phyloP scores from a whole-genome alignment of 2,888 invertebrate species.

The Campoplex nolae region DNA sequence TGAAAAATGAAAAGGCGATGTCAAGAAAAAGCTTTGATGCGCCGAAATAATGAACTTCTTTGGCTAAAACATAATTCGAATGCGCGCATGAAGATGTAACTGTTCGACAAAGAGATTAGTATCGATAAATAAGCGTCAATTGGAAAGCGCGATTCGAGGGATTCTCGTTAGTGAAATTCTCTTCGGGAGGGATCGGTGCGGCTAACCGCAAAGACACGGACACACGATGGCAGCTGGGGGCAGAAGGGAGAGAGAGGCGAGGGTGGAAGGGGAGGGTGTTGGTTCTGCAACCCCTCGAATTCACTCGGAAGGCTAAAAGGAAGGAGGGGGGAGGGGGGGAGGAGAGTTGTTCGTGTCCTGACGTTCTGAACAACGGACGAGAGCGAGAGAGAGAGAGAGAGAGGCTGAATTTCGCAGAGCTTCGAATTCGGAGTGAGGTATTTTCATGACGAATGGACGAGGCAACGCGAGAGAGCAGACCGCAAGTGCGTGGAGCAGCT shows the following conservation, averaged over 20 bases:
- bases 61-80: not conserved
- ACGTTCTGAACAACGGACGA: slow-evolving; percentile 14
- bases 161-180: slow-evolving; percentile 59
- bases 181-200: slow-evolving; percentile 42
- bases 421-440: slow-evolving; percentile 63
- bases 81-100: not conserved
- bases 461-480: slow-evolving; percentile 62
- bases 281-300: slow-evolving; percentile 55
- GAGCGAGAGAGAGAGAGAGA: slow-evolving; percentile 35
- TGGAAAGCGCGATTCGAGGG: slow-evolving; percentile 12
- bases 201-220: slow-evolving; percentile 64
- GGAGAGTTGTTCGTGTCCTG: slow-evolving; percentile 7
- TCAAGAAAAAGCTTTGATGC: too few species aligned
- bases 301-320: not conserved
- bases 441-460: slow-evolving; percentile 78
- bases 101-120: not conserved
- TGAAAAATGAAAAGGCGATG: too few species aligned
- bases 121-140: slow-evolving; percentile 4
- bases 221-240: slow-evolving; percentile 38
- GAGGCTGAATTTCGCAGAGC: slow-evolving; percentile 40
- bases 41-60: too few species aligned
- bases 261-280: slow-evolving; percentile 4
- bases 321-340: not conserved
- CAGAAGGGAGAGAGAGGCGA: too few species aligned
- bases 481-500: slow-evolving; percentile 74